Base-by-base conservation (phyloP, 2,797 vertebrate species). In the Rhinella marina region DNA sequence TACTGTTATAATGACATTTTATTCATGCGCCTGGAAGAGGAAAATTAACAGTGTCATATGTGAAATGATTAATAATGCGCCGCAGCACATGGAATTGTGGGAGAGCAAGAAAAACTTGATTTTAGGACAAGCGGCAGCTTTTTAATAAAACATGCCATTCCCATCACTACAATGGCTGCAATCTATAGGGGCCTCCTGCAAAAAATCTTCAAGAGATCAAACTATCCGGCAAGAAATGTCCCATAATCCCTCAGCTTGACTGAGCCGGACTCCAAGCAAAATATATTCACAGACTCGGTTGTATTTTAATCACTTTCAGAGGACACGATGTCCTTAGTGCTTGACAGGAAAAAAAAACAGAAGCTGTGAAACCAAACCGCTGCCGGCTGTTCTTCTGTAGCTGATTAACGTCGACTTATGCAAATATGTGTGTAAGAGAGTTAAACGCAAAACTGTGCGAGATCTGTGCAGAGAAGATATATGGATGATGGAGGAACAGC, bases 361-460 rank as follows among this genome's bases (percentile, higher is more conserved):
- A 29, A 48, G 76, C 85, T 59, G 61, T 73, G 66, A 82, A 87
- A 87, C 56, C 5, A 73, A 83, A 82, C 27, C 23, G 87, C 87
- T 84, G 73, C 61, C 78, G 87, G 81, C 87, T 77, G 59, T 84
- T 83, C 75, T 72, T 87, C 72, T 88, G 50, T 84, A 72, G 61
- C 62, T 32, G 59, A 68, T 75, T 78, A 84, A 88, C 79, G 87
- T 83, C 50, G 57, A n/a, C 52, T 82, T 82, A 87, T 87, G 81
- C 86, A 83, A 86, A 86, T 80, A 86, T 80, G 32, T 64, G 48
- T 56, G 59, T 56, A 64, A 23, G 80, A 81, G 81, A 81, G 66
- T 73, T 72, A 87, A 87, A 48, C 64, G 81, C 21, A 19, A 81
- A 73, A 72, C 77, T 27, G 57, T 29, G 32, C 16, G 50, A 54